Conservation (phyloP, 1,140 invertebrate species). For the Aplysia californica region DNA sequence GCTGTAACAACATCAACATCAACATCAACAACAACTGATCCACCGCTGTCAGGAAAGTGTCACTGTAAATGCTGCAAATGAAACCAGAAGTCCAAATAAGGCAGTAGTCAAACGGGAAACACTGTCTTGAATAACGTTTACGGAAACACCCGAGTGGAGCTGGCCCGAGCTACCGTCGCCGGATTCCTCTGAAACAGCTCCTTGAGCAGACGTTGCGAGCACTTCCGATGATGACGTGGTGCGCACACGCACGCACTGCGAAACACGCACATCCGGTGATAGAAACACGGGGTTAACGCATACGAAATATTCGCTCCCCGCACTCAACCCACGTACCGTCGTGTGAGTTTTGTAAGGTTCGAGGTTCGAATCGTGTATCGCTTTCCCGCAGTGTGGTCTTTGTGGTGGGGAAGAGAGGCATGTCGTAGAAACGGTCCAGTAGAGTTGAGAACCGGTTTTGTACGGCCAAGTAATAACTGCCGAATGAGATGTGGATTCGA, state of each 20-base stretch:
- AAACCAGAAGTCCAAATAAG: too few species aligned
- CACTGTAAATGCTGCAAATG: too few species aligned
- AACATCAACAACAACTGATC: too few species aligned
- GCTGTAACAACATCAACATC: too few species aligned
- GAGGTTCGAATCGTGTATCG: slow-evolving; percentile 26
- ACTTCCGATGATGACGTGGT: too few species aligned
- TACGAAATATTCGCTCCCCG: slow-evolving; percentile 33
- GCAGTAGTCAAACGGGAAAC: too few species aligned
- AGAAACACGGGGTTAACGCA: slow-evolving; percentile 42
- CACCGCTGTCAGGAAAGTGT: too few species aligned
- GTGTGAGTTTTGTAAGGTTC: slow-evolving; percentile 24
- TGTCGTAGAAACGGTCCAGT: slow-evolving; percentile 33
- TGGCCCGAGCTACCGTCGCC: too few species aligned
- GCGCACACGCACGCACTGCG: slow-evolving; percentile 36
- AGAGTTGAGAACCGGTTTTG: slow-evolving; percentile 34
- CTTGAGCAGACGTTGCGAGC: too few species aligned
- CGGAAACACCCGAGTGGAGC: too few species aligned
- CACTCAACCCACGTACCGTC: slow-evolving; percentile 10
- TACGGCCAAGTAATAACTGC: slow-evolving; percentile 40
- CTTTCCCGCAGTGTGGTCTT: not conserved
- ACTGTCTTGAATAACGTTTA: too few species aligned
- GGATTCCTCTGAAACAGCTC: too few species aligned
- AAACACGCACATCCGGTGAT: slow-evolving; percentile 22
- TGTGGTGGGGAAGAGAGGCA: slow-evolving; percentile 30
- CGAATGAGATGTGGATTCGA: not conserved